A percentile compares a stretch with the other conserved stretches of the same genome.
phyloP scores from a whole-genome alignment of 2,888 invertebrate genomes.

The Euzetes globulus region DNA sequence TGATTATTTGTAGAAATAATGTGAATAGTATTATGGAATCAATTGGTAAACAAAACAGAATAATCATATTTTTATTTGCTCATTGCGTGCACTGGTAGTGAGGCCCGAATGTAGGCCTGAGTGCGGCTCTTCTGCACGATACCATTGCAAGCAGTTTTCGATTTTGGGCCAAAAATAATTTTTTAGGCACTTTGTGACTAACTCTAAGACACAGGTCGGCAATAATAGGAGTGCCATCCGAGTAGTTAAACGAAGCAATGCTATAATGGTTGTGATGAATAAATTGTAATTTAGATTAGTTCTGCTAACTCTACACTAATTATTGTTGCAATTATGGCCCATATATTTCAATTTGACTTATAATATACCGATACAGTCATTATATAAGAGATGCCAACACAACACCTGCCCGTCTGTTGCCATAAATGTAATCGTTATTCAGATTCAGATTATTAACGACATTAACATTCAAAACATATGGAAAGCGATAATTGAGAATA shows the following conservation, averaged over 20 bases:
- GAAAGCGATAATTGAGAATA: neutral
- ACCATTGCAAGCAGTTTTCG: neutral
- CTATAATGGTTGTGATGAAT: neutral
- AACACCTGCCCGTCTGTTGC: neutral
- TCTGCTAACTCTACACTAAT: neutral
- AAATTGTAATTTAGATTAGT: constrained; percentile 6
- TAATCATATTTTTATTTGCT: neutral
- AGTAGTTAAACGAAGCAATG: neutral
- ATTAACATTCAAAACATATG: neutral
- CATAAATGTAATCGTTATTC: constrained; percentile 1
- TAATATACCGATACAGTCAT: constrained; percentile 17
- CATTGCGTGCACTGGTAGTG: neutral
- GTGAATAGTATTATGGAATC: too few relatives aligned
- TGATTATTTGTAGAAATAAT: too few relatives aligned
- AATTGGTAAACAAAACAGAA: too few relatives aligned
- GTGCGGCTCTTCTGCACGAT: neutral
- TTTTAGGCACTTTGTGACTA: neutral
- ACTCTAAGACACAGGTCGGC: too few relatives aligned
- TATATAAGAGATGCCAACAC: neutral
- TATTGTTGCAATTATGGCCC: constrained; percentile 2
- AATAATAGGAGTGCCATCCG: neutral
- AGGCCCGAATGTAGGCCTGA: neutral
- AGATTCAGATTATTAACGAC: neutral
- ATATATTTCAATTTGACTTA: constrained; percentile 19
- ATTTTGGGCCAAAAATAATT: neutral